Evolutionary conservation across 2,888 invertebrate species (phyloP), one percentile per base, ranked within the genome.

Genomic region (Mimachlamys varia): DNA sequence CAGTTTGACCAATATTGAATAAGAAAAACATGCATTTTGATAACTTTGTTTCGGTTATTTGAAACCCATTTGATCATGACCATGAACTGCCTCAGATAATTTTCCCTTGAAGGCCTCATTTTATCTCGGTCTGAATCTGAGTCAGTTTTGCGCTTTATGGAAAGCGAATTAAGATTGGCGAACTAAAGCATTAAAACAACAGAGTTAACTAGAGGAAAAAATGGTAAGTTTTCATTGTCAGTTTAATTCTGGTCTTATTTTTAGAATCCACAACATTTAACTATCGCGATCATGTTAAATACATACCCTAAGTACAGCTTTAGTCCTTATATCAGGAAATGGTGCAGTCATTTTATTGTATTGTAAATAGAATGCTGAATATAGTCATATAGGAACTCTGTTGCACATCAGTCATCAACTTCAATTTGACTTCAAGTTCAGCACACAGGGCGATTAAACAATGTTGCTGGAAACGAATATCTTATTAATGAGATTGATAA

Each of bases 161-260:
- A 33, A 13, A 76, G 33, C 27, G 33, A 33, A 0, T 76, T 13
- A 19, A 53, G 50, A 76, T 33, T 13, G 76, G 22, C 12, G 76
- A 7, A 62, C 22, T 12, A 4, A 76, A 33, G 76, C 33, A 33
- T 76, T 33, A 2, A 33, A 76, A 76, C 22, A 22, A 76, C 76
- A 76, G 33, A 76, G 76, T 15, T 76, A 15, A 33, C 17, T 15
- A 33, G 76, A 33, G 13, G 76, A 76, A 76, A 58, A 76, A 76
- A 76, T 76, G 76, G 76, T 76, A 76, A 33, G 76, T 33, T 76
- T 76, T 76, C 76, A 76, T 76, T 76, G 76, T 76, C 76, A 76
- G 7, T 33, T 10, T 12, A 10, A 12, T 76, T 27, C 12, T 10
- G 4, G 62, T 62, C 44, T 7, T 7, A 7, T n/a, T 62, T 62